Conservation (phyloP, 23 tunicate genomes). For the Botrylloides violaceus region DNA sequence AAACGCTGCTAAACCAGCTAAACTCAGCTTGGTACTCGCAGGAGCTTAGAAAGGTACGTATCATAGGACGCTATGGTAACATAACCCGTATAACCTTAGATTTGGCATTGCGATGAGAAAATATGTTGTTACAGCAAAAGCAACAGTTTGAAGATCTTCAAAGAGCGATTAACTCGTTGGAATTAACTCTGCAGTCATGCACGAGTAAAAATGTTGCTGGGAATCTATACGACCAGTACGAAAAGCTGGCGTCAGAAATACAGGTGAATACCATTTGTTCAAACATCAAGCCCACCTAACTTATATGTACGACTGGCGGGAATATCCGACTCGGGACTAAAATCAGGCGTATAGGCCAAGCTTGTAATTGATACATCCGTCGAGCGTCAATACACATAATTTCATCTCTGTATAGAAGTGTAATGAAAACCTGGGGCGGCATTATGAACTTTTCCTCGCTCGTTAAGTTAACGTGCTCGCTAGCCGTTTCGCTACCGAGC, state of each 20-base stretch:
- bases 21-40: slow-evolving; percentile 27
- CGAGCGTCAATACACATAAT: too few relatives aligned
- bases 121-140: slow-evolving; percentile 23
- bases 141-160: slow-evolving; percentile 2
- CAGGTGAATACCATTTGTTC: neutral
- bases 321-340: too few relatives aligned
- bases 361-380: too few relatives aligned
- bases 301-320: too few relatives aligned
- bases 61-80: neutral
- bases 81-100: neutral
- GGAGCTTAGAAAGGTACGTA: slow-evolving; percentile 25
- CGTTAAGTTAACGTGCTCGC: too few relatives aligned
- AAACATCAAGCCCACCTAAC: too few relatives aligned
- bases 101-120: too few relatives aligned
- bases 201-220: slow-evolving; percentile 16
- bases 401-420: too few relatives aligned
- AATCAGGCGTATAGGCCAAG: too few relatives aligned
- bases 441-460: too few relatives aligned
- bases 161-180: slow-evolving; percentile 7
- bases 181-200: neutral
- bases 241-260: neutral
- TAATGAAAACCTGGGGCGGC: too few relatives aligned
- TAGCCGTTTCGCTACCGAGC: too few relatives aligned
- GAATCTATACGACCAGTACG: slow-evolving; percentile 9
- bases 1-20: slow-evolving; percentile 15